These are phyloP conservation scores for Pseudolaguvia tuberculata DNA, from an alignment of 2,113 vertebrate species.

Conservation along the genomic window DNA sequence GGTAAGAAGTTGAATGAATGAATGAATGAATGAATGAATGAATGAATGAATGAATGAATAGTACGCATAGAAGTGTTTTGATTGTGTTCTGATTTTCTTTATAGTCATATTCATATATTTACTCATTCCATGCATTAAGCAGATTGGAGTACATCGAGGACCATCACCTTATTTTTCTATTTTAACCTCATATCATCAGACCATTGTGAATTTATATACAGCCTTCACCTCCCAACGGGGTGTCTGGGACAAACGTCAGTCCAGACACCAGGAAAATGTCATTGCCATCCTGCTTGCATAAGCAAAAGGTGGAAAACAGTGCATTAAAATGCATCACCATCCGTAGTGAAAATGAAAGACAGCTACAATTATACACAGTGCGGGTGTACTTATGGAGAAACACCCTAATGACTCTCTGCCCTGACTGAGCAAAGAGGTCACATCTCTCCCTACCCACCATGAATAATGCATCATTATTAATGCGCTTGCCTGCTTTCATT, in stretches of 20 bases:
- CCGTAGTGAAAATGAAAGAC: slow-evolving; percentile 7
- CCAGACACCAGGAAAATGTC: background rate
- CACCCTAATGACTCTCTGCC: background rate
- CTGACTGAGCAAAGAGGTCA: slow-evolving; percentile 11
- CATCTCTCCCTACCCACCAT: slow-evolving; percentile 6
- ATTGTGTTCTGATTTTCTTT: no score
- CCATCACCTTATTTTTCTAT: slow-evolving; percentile 31
- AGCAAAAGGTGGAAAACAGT: slow-evolving; percentile 11
- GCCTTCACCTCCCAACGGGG: background rate
- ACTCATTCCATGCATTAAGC: slow-evolving; percentile 3
- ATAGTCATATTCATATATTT: background rate
- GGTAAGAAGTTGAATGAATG: no score
- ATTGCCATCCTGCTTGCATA: background rate
- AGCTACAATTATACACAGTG: background rate
- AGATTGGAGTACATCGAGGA: background rate
- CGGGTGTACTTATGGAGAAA: background rate
- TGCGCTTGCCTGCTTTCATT: slow-evolving; percentile 22
- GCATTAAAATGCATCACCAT: slow-evolving; percentile 26
- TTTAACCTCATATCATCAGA: slow-evolving; percentile 4
- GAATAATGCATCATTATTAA: slow-evolving; percentile 32
- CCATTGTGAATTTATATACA: slow-evolving; percentile 10
- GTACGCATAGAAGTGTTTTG: no score
- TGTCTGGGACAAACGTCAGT: background rate
- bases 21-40: no score
- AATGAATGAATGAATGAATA: no score